A percentile compares a stretch with the other conserved stretches of the same genome.
phyloP scores from a whole-genome alignment of 2,888 invertebrate species.

The Acrobasis consociella region DNA sequence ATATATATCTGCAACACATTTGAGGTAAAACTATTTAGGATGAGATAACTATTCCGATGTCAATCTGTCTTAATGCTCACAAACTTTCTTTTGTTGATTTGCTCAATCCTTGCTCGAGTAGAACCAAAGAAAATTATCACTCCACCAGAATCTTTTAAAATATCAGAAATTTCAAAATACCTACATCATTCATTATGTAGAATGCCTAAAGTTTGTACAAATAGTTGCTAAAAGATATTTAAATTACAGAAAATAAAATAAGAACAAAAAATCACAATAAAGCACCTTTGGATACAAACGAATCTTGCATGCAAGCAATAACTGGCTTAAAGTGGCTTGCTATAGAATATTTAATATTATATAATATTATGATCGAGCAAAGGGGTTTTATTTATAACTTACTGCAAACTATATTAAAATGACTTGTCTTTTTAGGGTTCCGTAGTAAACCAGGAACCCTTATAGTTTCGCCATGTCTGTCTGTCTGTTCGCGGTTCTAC shows the following conservation, averaged over 20 bases:
- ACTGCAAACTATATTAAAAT: too few relatives aligned
- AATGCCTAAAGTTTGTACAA: background rate
- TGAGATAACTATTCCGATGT: background rate
- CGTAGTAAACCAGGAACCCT: too few relatives aligned
- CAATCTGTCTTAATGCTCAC: background rate
- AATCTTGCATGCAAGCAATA: slow-evolving; percentile 44
- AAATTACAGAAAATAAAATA: background rate
- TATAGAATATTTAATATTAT: slow-evolving; percentile 10
- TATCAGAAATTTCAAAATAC: background rate
- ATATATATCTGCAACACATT: too few relatives aligned
- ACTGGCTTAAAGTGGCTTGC: slow-evolving; percentile 51
- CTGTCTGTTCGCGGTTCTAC: too few relatives aligned
- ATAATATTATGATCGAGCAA: background rate
- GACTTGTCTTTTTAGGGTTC: too few relatives aligned
- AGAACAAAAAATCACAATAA: background rate
- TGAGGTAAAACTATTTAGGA: too few relatives aligned
- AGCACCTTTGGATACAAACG: slow-evolving; percentile 5
- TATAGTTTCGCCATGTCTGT: too few relatives aligned
- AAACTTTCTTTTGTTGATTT: background rate
- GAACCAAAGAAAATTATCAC: background rate
- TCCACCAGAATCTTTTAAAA: background rate
- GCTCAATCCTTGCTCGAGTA: slow-evolving; percentile 7
- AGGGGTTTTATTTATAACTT: slow-evolving; percentile 6
- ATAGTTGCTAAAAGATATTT: background rate
- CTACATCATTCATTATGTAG: background rate